Base-by-base conservation (phyloP, 2,888 invertebrate genomes). In the Hyposoter dolosus region DNA sequence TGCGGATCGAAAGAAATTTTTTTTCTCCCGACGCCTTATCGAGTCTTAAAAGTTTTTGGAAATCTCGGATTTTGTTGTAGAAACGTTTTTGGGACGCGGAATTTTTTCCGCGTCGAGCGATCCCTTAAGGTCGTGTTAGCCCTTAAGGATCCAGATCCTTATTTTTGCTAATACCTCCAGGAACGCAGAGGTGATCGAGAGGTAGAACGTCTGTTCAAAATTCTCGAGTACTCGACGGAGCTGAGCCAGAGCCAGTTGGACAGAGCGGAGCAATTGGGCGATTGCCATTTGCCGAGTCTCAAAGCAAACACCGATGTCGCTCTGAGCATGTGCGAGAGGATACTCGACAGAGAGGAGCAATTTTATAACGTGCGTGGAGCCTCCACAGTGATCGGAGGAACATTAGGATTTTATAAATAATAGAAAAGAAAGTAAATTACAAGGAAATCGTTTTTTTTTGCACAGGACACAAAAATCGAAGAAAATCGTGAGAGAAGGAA, bases 141-240 rank as follows among this genome's bases (percentile, higher is more conserved):
- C 19, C 4, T 32, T 50, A 4, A 10, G 72, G 12, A 23, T n/a
- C 28, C 0, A 5, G 35, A 23, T 69, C 0, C 15, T 9, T 0
- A 17, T 28, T 32, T 28, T 47, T 17, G 4, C 3, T 0, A 7
- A 4, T 71, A 12, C 3, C 2, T 79, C 43, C 28, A 98, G 98
- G 96, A 97, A 91, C 97, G 96, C 92, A 95, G 98, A 85, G 96
- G 96, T 74, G 98, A 98, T 90, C 95, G 96, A 89, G 98, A 98
- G 94, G 96, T 98, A 3, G 97, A 97, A 91, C 95, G 96, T 89
- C 95, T 98, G 82, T 97, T 98, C 94, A 95, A 96, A 88, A 96
- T 97, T 77, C 95, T 98, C 56, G 97, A 98, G 93, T 96, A 96
- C 90, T 95, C 97, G 15, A 97, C 97, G 1, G 97, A 98, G 88